Conservation (phyloP, 2,888 invertebrate species). For the Drosophila emarginata region DNA sequence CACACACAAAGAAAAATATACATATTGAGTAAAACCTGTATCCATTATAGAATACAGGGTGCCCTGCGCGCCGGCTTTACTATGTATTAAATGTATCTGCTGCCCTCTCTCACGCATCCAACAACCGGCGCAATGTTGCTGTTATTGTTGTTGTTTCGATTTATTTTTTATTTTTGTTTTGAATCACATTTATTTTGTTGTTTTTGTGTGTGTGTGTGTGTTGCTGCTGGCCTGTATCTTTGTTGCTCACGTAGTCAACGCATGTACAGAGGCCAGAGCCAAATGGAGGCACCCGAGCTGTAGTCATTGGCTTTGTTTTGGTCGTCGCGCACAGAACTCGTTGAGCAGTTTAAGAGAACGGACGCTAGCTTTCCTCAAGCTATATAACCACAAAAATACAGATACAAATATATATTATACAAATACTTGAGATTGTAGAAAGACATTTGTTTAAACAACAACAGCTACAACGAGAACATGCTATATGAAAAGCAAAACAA, state of each 20-base stretch:
- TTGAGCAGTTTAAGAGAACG: conserved; percentile 64
- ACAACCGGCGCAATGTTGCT: conserved; percentile 66
- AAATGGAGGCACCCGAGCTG: conserved; percentile 39
- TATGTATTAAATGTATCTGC: conserved; percentile 11
- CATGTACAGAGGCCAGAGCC: conserved; percentile 55
- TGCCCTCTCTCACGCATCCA: conserved; percentile 29
- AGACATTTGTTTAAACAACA: conserved; percentile 53
- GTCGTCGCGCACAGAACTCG: conserved; percentile 56
- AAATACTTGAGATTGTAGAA: conserved; percentile 14
- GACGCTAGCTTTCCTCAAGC: conserved; percentile 44
- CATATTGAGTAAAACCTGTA: conserved; percentile 58
- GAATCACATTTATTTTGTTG: conserved; percentile 37
- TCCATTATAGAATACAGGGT: conserved; percentile 59
- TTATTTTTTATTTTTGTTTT: conserved; percentile 72
- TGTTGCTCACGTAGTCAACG: conserved; percentile 75
- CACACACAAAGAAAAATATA: background rate
- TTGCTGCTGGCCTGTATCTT: conserved; percentile 35
- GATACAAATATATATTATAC: conserved; percentile 12
- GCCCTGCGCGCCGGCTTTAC: conserved; percentile 37
- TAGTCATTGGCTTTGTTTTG: conserved; percentile 38
- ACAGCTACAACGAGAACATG: conserved; percentile 29
- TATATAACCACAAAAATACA: conserved; percentile 26
- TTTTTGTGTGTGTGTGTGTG: conserved; percentile 34
- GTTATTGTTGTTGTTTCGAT: conserved; percentile 59
- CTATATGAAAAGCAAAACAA: conserved; percentile 45